Evolutionary conservation across 2,113 vertebrate genomes (phyloP).

Genomic region (Salvelinus sp.): DNA sequence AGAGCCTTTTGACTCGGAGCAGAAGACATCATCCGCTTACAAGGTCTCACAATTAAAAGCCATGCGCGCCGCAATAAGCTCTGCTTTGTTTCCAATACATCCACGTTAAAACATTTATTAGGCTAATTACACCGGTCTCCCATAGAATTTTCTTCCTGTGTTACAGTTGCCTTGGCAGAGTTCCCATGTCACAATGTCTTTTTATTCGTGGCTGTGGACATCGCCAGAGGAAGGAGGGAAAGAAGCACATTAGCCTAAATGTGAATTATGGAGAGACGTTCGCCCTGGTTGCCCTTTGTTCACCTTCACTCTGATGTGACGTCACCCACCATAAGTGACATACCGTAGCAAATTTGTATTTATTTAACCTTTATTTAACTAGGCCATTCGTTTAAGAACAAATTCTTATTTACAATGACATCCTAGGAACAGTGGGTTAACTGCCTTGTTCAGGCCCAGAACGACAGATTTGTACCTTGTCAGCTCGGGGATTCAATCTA

Average conservation of each 20-base stretch:
- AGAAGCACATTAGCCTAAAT: background rate
- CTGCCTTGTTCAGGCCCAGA: no score
- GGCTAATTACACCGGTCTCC: constrained; percentile 74
- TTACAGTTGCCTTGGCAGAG: constrained; percentile 71
- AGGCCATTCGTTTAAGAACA: no score
- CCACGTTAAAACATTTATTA: constrained; percentile 78
- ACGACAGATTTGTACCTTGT: no score
- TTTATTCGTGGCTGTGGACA: constrained; percentile 38
- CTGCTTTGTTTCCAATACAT: constrained; percentile 75
- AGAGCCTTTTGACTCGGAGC: constrained; percentile 66
- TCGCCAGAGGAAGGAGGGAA: background rate
- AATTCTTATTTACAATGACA: no score
- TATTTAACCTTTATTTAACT: no score
- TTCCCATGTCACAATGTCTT: constrained; percentile 64
- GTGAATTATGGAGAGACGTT: background rate
- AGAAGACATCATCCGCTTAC: constrained; percentile 68
- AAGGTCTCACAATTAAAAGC: constrained; percentile 71
- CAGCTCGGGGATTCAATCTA: no score
- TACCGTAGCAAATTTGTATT: no score
- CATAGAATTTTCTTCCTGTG: constrained; percentile 72
- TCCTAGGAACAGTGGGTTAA: no score
- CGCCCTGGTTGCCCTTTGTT: background rate
- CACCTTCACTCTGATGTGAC: background rate
- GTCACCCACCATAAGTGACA: background rate
- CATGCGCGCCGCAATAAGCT: constrained; percentile 63